Conservation (phyloP, 2,797 vertebrate species). For the Allobates femoralis region DNA sequence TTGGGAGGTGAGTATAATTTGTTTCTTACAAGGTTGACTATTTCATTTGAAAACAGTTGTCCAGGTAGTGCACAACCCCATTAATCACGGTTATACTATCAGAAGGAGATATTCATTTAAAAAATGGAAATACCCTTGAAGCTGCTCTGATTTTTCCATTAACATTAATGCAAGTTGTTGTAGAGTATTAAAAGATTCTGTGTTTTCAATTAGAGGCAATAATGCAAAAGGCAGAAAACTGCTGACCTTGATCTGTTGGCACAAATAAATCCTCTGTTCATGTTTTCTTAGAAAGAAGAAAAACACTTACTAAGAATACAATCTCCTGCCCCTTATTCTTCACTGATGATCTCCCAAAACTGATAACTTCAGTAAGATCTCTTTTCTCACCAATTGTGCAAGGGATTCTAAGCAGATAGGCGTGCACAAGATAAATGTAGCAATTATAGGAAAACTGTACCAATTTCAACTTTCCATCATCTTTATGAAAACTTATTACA, state of each 20-base stretch:
- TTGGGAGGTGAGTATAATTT: no score
- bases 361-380: background rate
- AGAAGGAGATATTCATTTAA: background rate
- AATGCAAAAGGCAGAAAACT: background rate
- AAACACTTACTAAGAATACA: constrained; percentile 24
- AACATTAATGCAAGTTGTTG: background rate
- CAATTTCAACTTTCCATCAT: no score
- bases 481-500: no score
- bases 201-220: background rate
- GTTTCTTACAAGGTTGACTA: no score
- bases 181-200: background rate
- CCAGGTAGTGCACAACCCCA: no score
- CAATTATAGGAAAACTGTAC: no score
- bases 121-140: background rate
- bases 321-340: background rate
- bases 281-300: constrained; percentile 28
- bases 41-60: no score
- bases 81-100: no score
- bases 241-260: background rate
- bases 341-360: constrained; percentile 19
- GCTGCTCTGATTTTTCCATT: background rate
- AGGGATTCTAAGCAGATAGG: background rate
- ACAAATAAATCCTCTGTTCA: background rate
- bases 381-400: background rate
- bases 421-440: background rate